phyloP scores from a whole-genome alignment of 64 coral and sea anemone genomes.

The Stylophora pistillata region DNA sequence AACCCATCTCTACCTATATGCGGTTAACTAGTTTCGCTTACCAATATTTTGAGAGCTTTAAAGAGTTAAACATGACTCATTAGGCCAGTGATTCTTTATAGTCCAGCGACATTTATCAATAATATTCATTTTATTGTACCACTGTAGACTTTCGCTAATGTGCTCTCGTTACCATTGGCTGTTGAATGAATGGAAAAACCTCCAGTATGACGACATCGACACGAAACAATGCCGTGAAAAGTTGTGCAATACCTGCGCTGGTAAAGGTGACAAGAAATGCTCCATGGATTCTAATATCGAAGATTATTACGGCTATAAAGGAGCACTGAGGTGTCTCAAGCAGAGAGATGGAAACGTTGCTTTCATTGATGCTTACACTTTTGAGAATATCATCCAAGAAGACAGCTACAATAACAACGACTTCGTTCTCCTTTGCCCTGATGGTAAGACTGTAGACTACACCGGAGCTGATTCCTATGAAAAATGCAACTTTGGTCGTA shows the following conservation, averaged over 20 bases:
- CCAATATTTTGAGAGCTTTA: too few relatives aligned
- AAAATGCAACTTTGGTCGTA: constrained; percentile 68
- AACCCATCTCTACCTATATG: too few relatives aligned
- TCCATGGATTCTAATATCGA: background rate
- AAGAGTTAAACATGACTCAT: too few relatives aligned
- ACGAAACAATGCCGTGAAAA: constrained; percentile 40
- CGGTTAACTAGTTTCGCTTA: too few relatives aligned
- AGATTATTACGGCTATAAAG: constrained; percentile 30
- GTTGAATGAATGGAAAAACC: constrained; percentile 26
- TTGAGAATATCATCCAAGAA: background rate
- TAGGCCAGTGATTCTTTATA: background rate
- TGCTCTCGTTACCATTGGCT: constrained; percentile 41
- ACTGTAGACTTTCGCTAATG: constrained; percentile 45
- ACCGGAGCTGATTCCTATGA: constrained; percentile 26
- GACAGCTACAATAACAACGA: constrained; percentile 1
- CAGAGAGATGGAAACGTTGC: constrained; percentile 45
- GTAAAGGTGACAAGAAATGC: constrained; percentile 41
- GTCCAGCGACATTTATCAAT: background rate
- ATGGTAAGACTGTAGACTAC: constrained; percentile 43
- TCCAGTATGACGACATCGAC: constrained; percentile 41
- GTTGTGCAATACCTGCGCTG: constrained; percentile 55
- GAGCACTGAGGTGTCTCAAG: constrained; percentile 50
- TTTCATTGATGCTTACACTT: constrained; percentile 48
- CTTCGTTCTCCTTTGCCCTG: constrained; percentile 62
- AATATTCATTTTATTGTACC: background rate